Evolutionary conservation across 2,797 vertebrate genomes (phyloP).

Genomic region (Toxotes lorentzi): DNA sequence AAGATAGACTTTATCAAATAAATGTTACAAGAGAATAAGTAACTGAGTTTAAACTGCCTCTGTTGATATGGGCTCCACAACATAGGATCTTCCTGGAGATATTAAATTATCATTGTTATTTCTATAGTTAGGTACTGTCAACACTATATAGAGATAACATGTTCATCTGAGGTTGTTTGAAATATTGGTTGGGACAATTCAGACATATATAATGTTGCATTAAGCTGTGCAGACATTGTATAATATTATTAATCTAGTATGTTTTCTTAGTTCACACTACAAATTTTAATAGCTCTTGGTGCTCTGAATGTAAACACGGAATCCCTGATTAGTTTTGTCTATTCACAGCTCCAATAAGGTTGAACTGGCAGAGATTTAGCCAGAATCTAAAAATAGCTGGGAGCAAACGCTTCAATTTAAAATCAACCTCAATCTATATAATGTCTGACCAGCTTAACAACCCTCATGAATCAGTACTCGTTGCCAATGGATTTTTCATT

Average conservation of each 20-base stretch:
- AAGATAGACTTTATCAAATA: too few relatives aligned
- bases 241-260: background rate
- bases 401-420: constrained; percentile 6
- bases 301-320: background rate
- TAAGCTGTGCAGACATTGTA: background rate
- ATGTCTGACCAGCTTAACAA: background rate
- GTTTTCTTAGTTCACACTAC: background rate
- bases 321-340: background rate
- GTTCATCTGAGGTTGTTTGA: too few relatives aligned
- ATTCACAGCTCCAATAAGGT: background rate
- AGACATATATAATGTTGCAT: background rate
- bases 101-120: too few relatives aligned
- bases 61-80: too few relatives aligned
- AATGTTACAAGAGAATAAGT: too few relatives aligned
- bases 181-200: too few relatives aligned
- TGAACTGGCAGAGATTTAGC: background rate
- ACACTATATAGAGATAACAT: too few relatives aligned
- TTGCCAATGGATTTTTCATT: background rate
- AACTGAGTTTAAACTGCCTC: too few relatives aligned
- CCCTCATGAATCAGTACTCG: background rate
- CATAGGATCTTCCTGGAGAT: too few relatives aligned
- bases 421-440: background rate
- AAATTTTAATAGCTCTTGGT: too few relatives aligned
- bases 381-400: too few relatives aligned
- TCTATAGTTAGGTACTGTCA: too few relatives aligned